A percentile compares a stretch with the other conserved stretches of the same genome.
phyloP scores from a whole-genome alignment of 2,113 vertebrate species.

The Lethenteron camtschaticum region DNA sequence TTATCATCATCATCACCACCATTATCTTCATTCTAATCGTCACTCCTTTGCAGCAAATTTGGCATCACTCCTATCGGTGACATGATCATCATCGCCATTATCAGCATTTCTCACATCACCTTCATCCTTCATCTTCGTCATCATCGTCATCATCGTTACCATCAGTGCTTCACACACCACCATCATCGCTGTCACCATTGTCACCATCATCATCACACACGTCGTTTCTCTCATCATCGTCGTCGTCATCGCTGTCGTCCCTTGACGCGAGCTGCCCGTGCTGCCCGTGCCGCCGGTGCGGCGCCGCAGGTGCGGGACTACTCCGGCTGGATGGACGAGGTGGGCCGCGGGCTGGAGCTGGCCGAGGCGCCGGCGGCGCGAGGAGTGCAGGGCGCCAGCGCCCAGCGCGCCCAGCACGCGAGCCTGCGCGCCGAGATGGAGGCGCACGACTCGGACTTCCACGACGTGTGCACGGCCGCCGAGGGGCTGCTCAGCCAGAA shows the following conservation, averaged over 20 bases:
- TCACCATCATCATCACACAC: too few relatives aligned
- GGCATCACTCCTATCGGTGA: not conserved
- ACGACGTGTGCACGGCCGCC: slow-evolving; percentile 24
- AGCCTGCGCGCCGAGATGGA: slow-evolving; percentile 43
- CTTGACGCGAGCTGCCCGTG: too few relatives aligned
- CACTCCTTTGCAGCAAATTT: not conserved
- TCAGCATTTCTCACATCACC: not conserved
- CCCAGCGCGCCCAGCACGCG: slow-evolving; percentile 34
- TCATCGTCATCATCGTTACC: too few relatives aligned
- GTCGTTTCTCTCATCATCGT: too few relatives aligned
- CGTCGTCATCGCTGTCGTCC: too few relatives aligned
- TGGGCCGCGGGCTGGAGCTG: slow-evolving; percentile 26
- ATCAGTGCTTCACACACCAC: too few relatives aligned
- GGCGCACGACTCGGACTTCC: slow-evolving; percentile 27
- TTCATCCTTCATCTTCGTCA: too few relatives aligned
- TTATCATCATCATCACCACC: not conserved
- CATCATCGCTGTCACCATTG: too few relatives aligned
- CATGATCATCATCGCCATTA: not conserved
- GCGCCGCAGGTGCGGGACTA: slow-evolving; percentile 30
- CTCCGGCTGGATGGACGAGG: slow-evolving; percentile 33
- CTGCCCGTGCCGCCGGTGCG: not conserved
- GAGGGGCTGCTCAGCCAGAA: slow-evolving; percentile 24
- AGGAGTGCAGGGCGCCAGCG: slow-evolving; percentile 24
- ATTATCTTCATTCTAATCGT: slow-evolving; percentile 2
- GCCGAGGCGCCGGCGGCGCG: slow-evolving; percentile 30